A percentile compares a stretch with the other conserved stretches of the same genome.
phyloP scores from a whole-genome alignment of 2,888 invertebrate species.

The Cheilosia vulpina region DNA sequence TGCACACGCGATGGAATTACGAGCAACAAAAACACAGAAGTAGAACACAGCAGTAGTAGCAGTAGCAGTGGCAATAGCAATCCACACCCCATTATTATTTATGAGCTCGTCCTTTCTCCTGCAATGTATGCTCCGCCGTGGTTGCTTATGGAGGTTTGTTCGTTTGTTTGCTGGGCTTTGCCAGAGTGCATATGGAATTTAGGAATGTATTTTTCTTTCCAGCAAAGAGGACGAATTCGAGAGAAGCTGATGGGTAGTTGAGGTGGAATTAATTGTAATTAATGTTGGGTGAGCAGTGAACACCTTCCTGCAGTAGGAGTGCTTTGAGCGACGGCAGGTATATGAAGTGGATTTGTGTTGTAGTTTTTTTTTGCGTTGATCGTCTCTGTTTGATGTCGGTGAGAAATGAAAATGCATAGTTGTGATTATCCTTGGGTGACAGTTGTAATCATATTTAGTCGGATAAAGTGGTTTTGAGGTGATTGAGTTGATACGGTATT shows the following conservation, averaged over 20 bases:
- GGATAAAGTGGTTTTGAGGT: constrained; percentile 50
- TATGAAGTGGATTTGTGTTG: neutral
- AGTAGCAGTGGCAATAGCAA: constrained; percentile 23
- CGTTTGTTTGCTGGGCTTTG: constrained; percentile 1
- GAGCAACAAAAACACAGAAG: constrained; percentile 27
- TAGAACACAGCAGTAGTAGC: constrained; percentile 6
- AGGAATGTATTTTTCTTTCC: constrained; percentile 17
- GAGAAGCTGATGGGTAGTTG: no score
- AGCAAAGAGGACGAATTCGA: neutral
- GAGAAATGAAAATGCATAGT: constrained; percentile 41
- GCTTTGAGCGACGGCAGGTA: constrained; percentile 1
- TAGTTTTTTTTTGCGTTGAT: neutral
- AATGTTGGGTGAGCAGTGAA: constrained; percentile 19
- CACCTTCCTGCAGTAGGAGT: neutral
- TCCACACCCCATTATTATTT: constrained; percentile 67
- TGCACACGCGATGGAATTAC: constrained; percentile 64
- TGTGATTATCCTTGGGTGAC: constrained; percentile 48
- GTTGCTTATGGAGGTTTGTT: neutral
- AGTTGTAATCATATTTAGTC: constrained; percentile 53
- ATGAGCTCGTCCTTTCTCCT: constrained; percentile 51
- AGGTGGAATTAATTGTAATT: constrained; percentile 41
- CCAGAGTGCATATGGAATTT: constrained; percentile 36
- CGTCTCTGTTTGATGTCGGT: neutral
- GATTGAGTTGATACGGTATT: constrained; percentile 41
- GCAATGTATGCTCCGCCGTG: neutral